Conservation (phyloP, 2,797 vertebrate genomes). For the Chelidonichthys spinosus region DNA sequence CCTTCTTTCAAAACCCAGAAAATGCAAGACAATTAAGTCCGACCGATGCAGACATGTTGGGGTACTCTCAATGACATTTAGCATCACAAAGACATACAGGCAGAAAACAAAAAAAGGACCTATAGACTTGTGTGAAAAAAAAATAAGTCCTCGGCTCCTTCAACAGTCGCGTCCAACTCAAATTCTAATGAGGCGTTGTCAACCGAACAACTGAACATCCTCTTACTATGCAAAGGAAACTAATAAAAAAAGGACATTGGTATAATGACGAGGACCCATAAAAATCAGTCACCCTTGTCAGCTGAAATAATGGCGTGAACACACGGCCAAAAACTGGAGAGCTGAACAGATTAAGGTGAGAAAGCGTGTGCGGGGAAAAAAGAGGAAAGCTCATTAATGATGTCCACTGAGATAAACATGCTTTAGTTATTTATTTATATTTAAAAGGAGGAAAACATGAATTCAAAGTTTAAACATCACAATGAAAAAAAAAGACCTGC, state of each 20-base stretch:
- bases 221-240: conserved; percentile 48
- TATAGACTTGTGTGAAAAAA: conserved; percentile 55
- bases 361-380: background rate
- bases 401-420: background rate
- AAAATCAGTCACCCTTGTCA: conserved; percentile 26
- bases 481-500: background rate
- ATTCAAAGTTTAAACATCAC: conserved; percentile 4
- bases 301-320: conserved; percentile 11
- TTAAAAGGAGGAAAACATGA: conserved; percentile 6
- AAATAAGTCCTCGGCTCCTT: conserved; percentile 30
- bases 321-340: background rate
- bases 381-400: conserved; percentile 1
- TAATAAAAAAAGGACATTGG: conserved; percentile 13
- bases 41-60: conserved; percentile 67
- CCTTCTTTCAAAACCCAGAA: conserved; percentile 64
- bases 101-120: conserved; percentile 61
- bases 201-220: conserved; percentile 20
- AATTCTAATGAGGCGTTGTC: conserved; percentile 50
- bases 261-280: conserved; percentile 19
- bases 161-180: conserved; percentile 42
- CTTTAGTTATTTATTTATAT: background rate
- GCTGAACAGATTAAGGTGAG: background rate
- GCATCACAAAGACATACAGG: conserved; percentile 69
- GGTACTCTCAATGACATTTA: conserved; percentile 68
- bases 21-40: conserved; percentile 69